Base-by-base conservation (phyloP, 2,888 invertebrate genomes). In the Mechanitis mazaeus region DNA sequence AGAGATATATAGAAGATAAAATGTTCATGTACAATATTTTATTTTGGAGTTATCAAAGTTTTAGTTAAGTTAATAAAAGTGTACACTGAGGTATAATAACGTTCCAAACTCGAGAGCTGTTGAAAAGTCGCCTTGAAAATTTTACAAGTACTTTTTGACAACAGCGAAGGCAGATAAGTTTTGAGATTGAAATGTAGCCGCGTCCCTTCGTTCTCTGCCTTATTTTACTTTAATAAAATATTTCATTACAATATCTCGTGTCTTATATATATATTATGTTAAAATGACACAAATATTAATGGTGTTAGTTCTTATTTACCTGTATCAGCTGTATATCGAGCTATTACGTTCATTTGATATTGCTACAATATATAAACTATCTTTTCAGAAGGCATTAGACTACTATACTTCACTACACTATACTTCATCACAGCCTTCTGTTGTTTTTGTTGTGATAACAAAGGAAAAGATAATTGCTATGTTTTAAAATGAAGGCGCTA, bases 141-240 rank as follows among this genome's bases (percentile, higher is more conserved):
- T 50, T 50, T 50, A 50, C 28, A 50, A 31, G 31, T 6, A 50
- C 50, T 50, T 50, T 50, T 50, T 50, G 50, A 50, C 28, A 28
- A 50, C 50, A 5, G 20, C 31, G 50, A 11, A 73, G 73, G 76
- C 73, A 76, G 77, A 78, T 75, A 79, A 79, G 75, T 79, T 80
- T 73, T 69, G 67, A 75, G 73, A 76, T 76, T 76, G 69, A 76
- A 77, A 77, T 75, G 75, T 73, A 73, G 72, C 74, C 72, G 69
- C 73, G 69, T 72, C 67, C 66, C 71, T 68, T 72, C 68, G 69
- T 69, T 68, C 68, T 69, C 69, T 68, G 65, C 6, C 9, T 53
- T 61, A 55, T 55, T 56, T 58, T 61, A 53, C 53, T 31, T 45
- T 45, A 47, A 11, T 53, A 42, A 59, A 47, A 56, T 58, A 61